Evolutionary conservation across 1,140 invertebrate species (phyloP).

Genomic region (Mesaphorura yosii): DNA sequence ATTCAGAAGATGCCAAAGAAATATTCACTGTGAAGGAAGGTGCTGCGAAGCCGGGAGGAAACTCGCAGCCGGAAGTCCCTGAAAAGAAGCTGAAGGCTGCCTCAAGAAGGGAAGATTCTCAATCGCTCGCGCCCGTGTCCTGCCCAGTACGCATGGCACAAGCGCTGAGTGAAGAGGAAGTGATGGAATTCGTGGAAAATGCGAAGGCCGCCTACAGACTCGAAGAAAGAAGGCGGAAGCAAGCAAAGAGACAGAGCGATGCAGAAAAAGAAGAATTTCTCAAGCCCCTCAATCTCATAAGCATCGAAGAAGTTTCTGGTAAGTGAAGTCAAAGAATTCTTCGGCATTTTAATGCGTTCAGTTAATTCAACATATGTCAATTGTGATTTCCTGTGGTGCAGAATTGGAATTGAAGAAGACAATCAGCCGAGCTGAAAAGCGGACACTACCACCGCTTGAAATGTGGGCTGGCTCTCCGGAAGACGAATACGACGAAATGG

Average conservation of each 20-base stretch:
- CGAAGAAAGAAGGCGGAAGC: not conserved
- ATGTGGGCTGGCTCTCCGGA: constrained; percentile 4
- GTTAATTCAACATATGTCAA: not conserved
- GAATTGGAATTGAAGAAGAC: constrained; percentile 26
- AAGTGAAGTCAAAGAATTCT: not conserved
- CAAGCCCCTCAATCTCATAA: constrained; percentile 15
- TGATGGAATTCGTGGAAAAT: not conserved
- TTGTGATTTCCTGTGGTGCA: too few relatives aligned
- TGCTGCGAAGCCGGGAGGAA: too few relatives aligned
- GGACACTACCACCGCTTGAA: constrained; percentile 20
- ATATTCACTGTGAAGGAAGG: too few relatives aligned
- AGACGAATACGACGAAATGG: constrained; percentile 17
- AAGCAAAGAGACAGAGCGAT: constrained; percentile 3
- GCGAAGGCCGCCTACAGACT: not conserved
- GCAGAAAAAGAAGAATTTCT: constrained; percentile 21
- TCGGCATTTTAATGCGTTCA: not conserved
- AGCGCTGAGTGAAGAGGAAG: too few relatives aligned
- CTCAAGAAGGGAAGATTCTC: too few relatives aligned
- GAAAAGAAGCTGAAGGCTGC: too few relatives aligned
- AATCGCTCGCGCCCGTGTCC: too few relatives aligned
- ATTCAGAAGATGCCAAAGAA: too few relatives aligned
- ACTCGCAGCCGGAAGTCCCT: too few relatives aligned
- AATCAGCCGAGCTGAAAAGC: constrained; percentile 15
- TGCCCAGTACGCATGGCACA: too few relatives aligned
- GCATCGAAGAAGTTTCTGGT: constrained; percentile 19